Percentiles rank a stretch among this genome's conserved stretches.
Evolutionary conservation across 2,113 vertebrate species (phyloP).

Genomic region (Herpailurus yagouaroundi): DNA sequence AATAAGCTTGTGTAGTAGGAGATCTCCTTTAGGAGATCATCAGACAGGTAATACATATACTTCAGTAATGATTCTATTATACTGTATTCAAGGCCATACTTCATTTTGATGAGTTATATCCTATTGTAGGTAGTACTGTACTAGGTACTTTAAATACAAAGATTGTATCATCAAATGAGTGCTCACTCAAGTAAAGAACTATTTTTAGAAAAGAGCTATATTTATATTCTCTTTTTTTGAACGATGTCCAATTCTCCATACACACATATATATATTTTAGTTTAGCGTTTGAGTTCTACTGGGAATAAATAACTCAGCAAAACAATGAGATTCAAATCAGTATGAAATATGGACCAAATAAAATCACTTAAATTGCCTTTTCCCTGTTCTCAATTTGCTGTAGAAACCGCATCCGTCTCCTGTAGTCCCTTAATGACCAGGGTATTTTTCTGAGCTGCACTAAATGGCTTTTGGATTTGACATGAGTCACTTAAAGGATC

Average conservation of each 20-base stretch:
- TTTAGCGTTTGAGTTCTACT: not conserved
- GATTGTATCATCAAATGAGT: not conserved
- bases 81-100: not conserved
- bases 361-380: not conserved
- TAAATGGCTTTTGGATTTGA: not conserved
- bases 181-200: not conserved
- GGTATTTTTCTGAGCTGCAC: not conserved
- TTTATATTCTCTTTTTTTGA: not conserved
- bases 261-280: not conserved
- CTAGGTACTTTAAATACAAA: not conserved
- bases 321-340: not conserved
- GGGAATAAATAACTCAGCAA: not conserved
- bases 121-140: not conserved
- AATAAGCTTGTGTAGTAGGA: conserved; percentile 63
- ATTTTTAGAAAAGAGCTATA: not conserved
- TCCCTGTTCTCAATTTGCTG: not conserved
- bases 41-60: conserved; percentile 65
- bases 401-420: not conserved
- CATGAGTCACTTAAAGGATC: not conserved
- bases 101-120: not conserved
- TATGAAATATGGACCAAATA: not conserved
- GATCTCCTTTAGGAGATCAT: conserved; percentile 68
- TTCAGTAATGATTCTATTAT: conserved; percentile 67
- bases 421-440: not conserved
- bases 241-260: not conserved